Percentiles rank a stretch among this genome's conserved stretches.
These are phyloP conservation scores for Trichogramma pretiosum DNA, from an alignment of 1,140 invertebrate genomes.

Conservation along the genomic window DNA sequence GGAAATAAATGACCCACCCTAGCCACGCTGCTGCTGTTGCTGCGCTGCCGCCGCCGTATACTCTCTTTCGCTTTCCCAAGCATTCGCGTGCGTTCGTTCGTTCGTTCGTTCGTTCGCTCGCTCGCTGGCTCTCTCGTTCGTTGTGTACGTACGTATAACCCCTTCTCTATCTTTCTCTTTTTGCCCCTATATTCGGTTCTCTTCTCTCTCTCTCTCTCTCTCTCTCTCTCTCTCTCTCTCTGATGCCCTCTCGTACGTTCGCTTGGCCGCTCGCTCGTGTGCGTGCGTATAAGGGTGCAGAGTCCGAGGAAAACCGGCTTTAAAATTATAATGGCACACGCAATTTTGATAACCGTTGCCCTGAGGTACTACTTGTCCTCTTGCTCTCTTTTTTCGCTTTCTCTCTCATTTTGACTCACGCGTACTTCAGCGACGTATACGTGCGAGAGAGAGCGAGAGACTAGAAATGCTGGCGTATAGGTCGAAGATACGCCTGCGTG, in stretches of 20 bases:
- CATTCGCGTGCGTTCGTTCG: neutral
- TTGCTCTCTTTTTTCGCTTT: neutral
- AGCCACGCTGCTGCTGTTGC: slow-evolving; percentile 20
- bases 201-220: slow-evolving; percentile 12
- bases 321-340: slow-evolving; percentile 48
- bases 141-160: slow-evolving; percentile 26
- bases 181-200: slow-evolving; percentile 18
- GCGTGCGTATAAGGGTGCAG: too few species aligned
- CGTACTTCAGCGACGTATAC: too few species aligned
- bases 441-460: too few species aligned
- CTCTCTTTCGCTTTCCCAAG: slow-evolving; percentile 22
- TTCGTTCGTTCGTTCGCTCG: too few species aligned
- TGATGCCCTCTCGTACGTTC: slow-evolving; percentile 20
- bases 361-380: slow-evolving; percentile 21
- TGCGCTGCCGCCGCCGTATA: slow-evolving; percentile 23
- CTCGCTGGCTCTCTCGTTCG: slow-evolving; percentile 8
- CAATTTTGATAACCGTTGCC: slow-evolving; percentile 46
- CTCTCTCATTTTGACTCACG: neutral
- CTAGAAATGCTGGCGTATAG: too few species aligned
- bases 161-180: slow-evolving; percentile 27
- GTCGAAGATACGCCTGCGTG: too few species aligned
- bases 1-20: slow-evolving; percentile 47
- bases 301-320: slow-evolving; percentile 45
- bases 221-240: slow-evolving; percentile 10
- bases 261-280: too few species aligned